A percentile compares a stretch with the other conserved stretches of the same genome.
Conservation (phyloP, 2,888 invertebrate genomes). For the Pyrocoelia pectoralis region DNA sequence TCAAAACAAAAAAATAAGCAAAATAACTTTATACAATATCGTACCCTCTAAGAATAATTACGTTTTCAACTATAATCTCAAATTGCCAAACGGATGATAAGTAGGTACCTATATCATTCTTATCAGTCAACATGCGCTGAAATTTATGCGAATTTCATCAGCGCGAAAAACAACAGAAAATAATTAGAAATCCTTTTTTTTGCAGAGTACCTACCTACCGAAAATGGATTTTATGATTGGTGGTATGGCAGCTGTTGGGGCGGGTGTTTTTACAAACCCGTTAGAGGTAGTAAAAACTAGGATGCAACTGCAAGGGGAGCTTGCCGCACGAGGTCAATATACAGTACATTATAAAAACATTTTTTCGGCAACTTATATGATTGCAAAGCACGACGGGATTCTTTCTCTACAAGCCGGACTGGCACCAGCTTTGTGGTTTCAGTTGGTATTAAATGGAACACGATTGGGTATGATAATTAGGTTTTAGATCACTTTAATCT, state of each 20-base stretch:
- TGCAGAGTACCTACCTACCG: too few relatives aligned
- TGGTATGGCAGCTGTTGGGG: slow-evolving; percentile 79
- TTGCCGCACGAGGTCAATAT: slow-evolving; percentile 77
- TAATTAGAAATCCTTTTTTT: too few relatives aligned
- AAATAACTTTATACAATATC: too few relatives aligned
- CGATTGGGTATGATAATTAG: slow-evolving; percentile 43
- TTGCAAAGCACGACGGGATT: slow-evolving; percentile 81
- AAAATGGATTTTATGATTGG: slow-evolving; percentile 76
- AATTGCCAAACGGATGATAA: too few relatives aligned
- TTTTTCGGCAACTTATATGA: slow-evolving; percentile 76
- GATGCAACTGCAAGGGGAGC: slow-evolving; percentile 90
- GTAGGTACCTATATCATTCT: too few relatives aligned
- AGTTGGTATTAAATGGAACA: slow-evolving; percentile 84
- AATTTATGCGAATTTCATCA: too few relatives aligned
- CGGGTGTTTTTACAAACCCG: slow-evolving; percentile 87
- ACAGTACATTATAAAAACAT: slow-evolving; percentile 77
- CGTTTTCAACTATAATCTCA: too few relatives aligned
- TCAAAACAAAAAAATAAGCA: too few relatives aligned
- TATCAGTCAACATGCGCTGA: too few relatives aligned
- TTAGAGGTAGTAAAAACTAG: slow-evolving; percentile 88
- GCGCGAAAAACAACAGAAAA: too few relatives aligned
- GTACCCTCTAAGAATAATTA: too few relatives aligned
- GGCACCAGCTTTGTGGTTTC: slow-evolving; percentile 85
- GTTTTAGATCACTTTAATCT: too few relatives aligned
- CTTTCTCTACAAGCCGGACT: slow-evolving; percentile 80